Conservation (phyloP, 2,888 invertebrate genomes). For the Agrochola circellaris region DNA sequence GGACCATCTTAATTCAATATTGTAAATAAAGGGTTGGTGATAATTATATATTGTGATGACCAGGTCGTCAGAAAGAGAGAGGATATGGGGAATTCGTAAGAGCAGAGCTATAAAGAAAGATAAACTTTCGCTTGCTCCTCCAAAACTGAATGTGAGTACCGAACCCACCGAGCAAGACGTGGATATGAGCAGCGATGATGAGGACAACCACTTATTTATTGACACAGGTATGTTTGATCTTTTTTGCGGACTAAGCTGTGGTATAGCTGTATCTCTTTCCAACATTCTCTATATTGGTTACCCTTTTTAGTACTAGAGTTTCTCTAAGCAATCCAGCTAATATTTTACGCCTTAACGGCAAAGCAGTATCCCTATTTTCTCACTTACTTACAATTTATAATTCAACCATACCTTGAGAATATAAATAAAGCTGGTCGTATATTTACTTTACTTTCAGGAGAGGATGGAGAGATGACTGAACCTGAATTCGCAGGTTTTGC, state of each 20-base stretch:
- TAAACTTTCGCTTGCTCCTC: background rate
- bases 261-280: background rate
- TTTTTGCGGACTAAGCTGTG: background rate
- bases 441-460: slow-evolving; percentile 1
- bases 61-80: slow-evolving; percentile 55
- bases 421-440: background rate
- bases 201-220: slow-evolving; percentile 67
- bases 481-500: slow-evolving; percentile 5
- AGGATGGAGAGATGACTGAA: slow-evolving; percentile 2
- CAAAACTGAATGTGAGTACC: background rate
- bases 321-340: no score
- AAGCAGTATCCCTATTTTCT: background rate
- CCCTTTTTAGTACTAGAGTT: background rate
- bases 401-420: background rate
- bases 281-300: background rate
- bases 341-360: background rate
- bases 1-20: no score
- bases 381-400: background rate
- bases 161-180: background rate
- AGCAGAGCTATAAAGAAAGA: slow-evolving; percentile 13
- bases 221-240: slow-evolving; percentile 61
- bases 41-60: background rate
- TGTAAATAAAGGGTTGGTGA: background rate
- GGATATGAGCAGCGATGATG: slow-evolving; percentile 48
- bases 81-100: slow-evolving; percentile 21